phyloP scores from a whole-genome alignment of 2,113 vertebrate genomes.

The Macrotis lagotis region DNA sequence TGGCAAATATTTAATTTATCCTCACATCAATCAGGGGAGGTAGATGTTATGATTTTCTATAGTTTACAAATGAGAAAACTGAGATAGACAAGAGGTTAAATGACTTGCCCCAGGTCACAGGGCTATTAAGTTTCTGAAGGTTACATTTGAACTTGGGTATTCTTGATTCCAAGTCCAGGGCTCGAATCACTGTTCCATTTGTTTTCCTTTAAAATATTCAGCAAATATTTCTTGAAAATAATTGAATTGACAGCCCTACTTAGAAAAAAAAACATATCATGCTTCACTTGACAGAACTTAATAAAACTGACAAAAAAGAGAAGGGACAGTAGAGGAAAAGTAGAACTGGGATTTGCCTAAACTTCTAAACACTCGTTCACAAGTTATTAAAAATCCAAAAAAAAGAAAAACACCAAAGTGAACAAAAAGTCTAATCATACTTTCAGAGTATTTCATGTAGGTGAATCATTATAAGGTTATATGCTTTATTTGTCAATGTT shows the following conservation, averaged over 20 bases:
- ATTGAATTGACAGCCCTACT: no score
- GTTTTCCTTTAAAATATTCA: no score
- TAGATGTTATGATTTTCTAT: not conserved
- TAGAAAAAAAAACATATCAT: not conserved
- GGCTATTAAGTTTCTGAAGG: not conserved
- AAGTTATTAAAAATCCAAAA: slow-evolving; percentile 4
- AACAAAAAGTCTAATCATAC: slow-evolving; percentile 27
- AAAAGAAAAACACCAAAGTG: not conserved
- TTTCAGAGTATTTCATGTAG: not conserved
- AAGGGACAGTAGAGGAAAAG: slow-evolving; percentile 3
- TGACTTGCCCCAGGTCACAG: not conserved
- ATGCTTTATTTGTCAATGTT: not conserved
- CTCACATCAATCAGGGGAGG: not conserved
- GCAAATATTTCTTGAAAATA: no score
- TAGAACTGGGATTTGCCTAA: slow-evolving; percentile 21
- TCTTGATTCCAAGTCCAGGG: not conserved
- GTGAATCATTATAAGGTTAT: slow-evolving; percentile 2
- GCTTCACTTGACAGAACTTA: not conserved
- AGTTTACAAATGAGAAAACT: not conserved
- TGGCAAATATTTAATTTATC: not conserved
- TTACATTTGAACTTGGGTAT: not conserved
- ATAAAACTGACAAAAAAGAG: not conserved
- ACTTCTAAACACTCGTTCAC: not conserved
- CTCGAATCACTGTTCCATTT: no score
- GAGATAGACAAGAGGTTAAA: not conserved